Evolutionary conservation across 2,797 vertebrate species (phyloP).

Genomic region (Acanthiza pusilla): DNA sequence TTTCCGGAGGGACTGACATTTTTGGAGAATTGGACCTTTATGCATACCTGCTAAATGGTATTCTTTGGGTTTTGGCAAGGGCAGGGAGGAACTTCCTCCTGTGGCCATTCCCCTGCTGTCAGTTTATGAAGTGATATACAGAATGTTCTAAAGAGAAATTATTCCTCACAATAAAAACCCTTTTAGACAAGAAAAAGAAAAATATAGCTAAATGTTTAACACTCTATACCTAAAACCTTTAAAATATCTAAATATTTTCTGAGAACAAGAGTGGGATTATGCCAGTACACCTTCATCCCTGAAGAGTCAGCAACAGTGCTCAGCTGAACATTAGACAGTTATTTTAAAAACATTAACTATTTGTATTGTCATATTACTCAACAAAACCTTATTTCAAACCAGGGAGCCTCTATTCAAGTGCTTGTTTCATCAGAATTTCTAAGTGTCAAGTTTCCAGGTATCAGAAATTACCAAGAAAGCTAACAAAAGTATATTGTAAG

Average conservation of each 20-base stretch:
- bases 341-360: not conserved
- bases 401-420: not conserved
- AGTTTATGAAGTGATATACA: not conserved
- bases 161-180: not conserved
- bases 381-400: not conserved
- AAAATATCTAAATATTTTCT: not conserved
- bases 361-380: not conserved
- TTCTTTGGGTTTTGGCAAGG: not conserved
- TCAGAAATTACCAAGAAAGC: not conserved
- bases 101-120: not conserved
- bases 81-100: not conserved
- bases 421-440: not conserved
- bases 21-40: not conserved
- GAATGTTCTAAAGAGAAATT: not conserved
- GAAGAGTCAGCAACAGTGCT: not conserved
- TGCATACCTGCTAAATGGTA: not conserved
- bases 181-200: not conserved
- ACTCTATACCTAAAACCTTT: not conserved
- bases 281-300: not conserved
- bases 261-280: not conserved
- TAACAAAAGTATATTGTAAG: not conserved
- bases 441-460: not conserved
- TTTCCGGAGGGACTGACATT: not conserved
- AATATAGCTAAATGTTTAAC: not conserved
- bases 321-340: not conserved